phyloP scores from a whole-genome alignment of 1,140 invertebrate genomes.

The Drosophila albomicans region DNA sequence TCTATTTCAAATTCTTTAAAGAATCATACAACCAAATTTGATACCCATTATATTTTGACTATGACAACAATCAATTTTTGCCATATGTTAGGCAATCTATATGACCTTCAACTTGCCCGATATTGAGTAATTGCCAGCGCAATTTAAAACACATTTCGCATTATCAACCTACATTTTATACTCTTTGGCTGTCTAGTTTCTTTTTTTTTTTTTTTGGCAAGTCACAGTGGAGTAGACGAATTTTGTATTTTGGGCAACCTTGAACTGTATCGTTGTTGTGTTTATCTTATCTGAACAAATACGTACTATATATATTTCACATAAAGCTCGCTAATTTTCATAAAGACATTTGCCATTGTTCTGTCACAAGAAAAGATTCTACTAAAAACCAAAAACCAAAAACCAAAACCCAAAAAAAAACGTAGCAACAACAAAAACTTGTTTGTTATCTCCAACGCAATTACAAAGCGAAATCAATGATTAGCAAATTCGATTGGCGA shows the following conservation, averaged over 20 bases:
- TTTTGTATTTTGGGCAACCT: constrained; percentile 51
- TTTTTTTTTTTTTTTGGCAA: constrained; percentile 46
- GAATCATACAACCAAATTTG: too few species aligned
- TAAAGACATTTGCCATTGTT: constrained; percentile 39
- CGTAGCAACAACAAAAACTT: not conserved
- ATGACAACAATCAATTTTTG: not conserved
- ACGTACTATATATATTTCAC: constrained; percentile 9
- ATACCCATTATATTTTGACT: too few species aligned
- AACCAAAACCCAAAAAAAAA: constrained; percentile 1
- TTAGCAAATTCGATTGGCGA: constrained; percentile 24
- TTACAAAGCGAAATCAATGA: constrained; percentile 42
- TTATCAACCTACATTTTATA: constrained; percentile 5
- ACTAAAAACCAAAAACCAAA: constrained; percentile 14
- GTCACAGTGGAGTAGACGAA: constrained; percentile 17
- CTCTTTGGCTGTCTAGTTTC: not conserved
- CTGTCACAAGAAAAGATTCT: constrained; percentile 32
- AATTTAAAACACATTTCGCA: constrained; percentile 16
- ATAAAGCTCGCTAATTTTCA: constrained; percentile 51
- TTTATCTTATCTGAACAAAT: constrained; percentile 64
- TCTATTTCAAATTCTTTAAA: too few species aligned
- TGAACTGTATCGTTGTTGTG: constrained; percentile 67
- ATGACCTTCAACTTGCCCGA: constrained; percentile 18
- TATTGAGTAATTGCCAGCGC: not conserved
- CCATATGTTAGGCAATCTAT: not conserved
- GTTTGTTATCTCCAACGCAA: constrained; percentile 50